Evolutionary conservation across 2,797 vertebrate species (phyloP).

Genomic region (Phalanger gymnotis): DNA sequence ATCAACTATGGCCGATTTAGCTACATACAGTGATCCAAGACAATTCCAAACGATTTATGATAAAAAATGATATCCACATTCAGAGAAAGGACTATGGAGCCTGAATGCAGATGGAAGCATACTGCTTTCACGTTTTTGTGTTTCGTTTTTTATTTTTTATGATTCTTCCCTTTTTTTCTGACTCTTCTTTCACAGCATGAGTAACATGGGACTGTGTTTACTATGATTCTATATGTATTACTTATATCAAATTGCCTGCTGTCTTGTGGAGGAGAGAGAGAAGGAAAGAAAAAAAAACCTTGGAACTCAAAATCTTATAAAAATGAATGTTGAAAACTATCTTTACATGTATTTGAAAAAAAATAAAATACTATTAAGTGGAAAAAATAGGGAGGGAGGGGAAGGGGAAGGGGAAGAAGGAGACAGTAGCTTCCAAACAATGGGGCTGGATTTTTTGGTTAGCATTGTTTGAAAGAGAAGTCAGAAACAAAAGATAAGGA

Average conservation of each 20-base stretch:
- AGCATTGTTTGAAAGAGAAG: constrained; percentile 35
- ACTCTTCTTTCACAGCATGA: not conserved
- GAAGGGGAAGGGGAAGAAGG: not conserved
- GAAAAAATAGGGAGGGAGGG: not conserved
- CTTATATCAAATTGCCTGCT: not conserved
- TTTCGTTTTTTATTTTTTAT: not conserved
- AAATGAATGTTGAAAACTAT: not conserved
- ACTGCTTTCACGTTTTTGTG: no score
- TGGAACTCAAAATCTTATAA: not conserved
- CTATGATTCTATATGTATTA: not conserved
- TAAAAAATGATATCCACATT: not conserved
- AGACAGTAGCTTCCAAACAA: constrained; percentile 19
- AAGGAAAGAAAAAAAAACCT: not conserved
- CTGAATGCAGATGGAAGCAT: no score
- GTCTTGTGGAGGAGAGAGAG: not conserved
- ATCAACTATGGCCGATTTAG: not conserved
- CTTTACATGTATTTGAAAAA: not conserved
- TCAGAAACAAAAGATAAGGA: constrained; percentile 9
- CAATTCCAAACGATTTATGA: not conserved
- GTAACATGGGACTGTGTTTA: not conserved
- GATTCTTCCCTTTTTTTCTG: not conserved
- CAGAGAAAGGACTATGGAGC: no score
- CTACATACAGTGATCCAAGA: not conserved
- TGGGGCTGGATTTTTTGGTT: not conserved
- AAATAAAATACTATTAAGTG: not conserved